Base-by-base conservation (phyloP, 2,888 invertebrate species). In the Andrena hattorfiana region DNA sequence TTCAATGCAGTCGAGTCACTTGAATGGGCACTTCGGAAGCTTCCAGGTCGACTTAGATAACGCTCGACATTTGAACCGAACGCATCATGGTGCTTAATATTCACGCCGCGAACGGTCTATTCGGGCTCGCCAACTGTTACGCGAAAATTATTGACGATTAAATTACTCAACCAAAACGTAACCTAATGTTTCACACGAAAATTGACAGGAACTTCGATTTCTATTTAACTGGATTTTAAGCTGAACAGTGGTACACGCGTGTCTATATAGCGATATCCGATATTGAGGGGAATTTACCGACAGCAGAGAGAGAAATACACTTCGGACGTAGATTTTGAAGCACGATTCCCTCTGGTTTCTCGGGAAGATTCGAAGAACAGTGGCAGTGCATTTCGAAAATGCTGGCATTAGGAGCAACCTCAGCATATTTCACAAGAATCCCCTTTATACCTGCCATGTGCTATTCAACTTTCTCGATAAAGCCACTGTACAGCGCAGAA, bases 71-170 rank as follows among this genome's bases (percentile, higher is more conserved):
- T 67, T 35, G 66, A 56, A 75, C 80, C 74, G 26, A 73, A 77
- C 56, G 60, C 48, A 68, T 70, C 84, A 56, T 59, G n/a, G n/a
- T n/a, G 51, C 68, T 79, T 81, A 85, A 76, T 76, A 86, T 80
- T 85, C 77, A 16, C 42, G 16, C 54, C 59, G 48, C 67, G 30
- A 42, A 7, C 64, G 35, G 28, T 32, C 23, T 28, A 23, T 64
- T 60, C 26, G 28, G 26, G 20, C 30, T 56, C 23, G 26, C n/a
- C 26, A 5, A n/a, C 16, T 42, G 51, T 51, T 54, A 20, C 28
- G 30, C 51, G 64, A 69, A 73, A 49, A 68, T 72, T 68, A 81
- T 67, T 20, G 63, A 56, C n/a, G 51, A 62, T 28, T 42, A 32
- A 30, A 68, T 62, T 74, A 60, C 49, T 10, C 2, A 32, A 23